Base-by-base conservation (phyloP, 2,888 invertebrate species). In the Dicycla oo region DNA sequence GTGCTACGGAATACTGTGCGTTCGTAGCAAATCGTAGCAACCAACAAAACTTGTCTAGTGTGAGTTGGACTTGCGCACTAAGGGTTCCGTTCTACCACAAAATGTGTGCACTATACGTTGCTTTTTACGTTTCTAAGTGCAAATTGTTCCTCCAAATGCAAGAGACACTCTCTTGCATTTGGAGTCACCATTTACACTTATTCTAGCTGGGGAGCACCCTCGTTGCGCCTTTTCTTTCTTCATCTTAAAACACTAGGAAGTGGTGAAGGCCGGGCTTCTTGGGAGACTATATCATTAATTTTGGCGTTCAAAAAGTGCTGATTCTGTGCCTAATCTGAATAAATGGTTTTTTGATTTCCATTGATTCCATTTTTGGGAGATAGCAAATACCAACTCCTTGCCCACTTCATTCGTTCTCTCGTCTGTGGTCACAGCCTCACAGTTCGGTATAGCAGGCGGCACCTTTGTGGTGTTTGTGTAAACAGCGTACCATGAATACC, bases 381-480 rank as follows among this genome's bases (percentile, higher is more conserved):
- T 18, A 45, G 26, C n/a, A 49, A 49, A 4, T 49, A n/a, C n/a
- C 34, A 4, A 34, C 6, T n/a, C n/a, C n/a, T n/a, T n/a, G n/a
- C n/a, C n/a, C 26, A 8, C 34, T 60, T 56, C 40, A 62, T 62
- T 57, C 1, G 11, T 45, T 63, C 4, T 53, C 63, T 66, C 38
- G 34, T 61, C 73, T 73, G 49, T 74, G 49, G 7, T 60, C 56
- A 58, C 49, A 62, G 23, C 62, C 40, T 64, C 40, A 75, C 76
- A 75, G 78, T 80, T 80, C 43, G 75, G 71, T 81, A 60, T 75
- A 54, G 77, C 73, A 64, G 82, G 83, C 90, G 91, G 89, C 85
- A 84, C 70, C 86, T 88, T 90, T 89, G 87, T 87, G 86, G 80
- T 86, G 86, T 89, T 77, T 86, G 75, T 87, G 89, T 88, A 85